Base-by-base conservation (phyloP, 2,113 vertebrate genomes). In the Dissostichus mawsoni region DNA sequence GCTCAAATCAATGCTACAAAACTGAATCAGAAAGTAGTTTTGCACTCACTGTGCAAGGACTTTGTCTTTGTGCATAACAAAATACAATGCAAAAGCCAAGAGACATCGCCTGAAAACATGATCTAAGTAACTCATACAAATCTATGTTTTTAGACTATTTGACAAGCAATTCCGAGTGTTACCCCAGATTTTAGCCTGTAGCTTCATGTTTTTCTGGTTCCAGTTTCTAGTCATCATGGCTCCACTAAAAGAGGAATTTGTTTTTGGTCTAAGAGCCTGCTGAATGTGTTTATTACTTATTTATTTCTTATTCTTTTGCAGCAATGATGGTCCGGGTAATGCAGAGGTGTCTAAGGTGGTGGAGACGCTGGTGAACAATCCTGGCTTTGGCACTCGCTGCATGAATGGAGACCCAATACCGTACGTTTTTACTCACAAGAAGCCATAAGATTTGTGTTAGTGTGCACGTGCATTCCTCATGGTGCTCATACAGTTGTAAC, bases 341-440 rank as follows among this genome's bases (percentile, higher is more conserved):
- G 9, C 10, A 1, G 88, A 95, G 69, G 97, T 95, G 81, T 93
- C 94, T 75, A 90, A 68, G 3, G 96, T 99, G 86, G 88, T 96
- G 69, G 94, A 96, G 0, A 95, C 96, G 3, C 94, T 99, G 83
- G 93, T 97, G 65, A 91, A 92, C 75, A 93, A 94, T 14, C 98
- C 98, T 5, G 98, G 97, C 23, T 98, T 99, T 77, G 98, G 98
- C 14, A 99, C 96, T 1, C 97, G 97, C 8, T 99, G 98, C 89
- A 98, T 99, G 97, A 76, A 91, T 36, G 96, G 95, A 86, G 80
- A 96, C 80, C 96, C 97, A 1, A 97, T 99, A 90, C 95, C 89
- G 98, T 99, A 87, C 97, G 98, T 97, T 65, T 9, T 23, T 4
- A 7, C 45, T 4, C 25, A 52, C 17, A 59, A 3, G 48, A 65